Evolutionary conservation across 2,888 invertebrate genomes (phyloP), one percentile per base, ranked within the genome.

Genomic region (Hyposoter didymator): DNA sequence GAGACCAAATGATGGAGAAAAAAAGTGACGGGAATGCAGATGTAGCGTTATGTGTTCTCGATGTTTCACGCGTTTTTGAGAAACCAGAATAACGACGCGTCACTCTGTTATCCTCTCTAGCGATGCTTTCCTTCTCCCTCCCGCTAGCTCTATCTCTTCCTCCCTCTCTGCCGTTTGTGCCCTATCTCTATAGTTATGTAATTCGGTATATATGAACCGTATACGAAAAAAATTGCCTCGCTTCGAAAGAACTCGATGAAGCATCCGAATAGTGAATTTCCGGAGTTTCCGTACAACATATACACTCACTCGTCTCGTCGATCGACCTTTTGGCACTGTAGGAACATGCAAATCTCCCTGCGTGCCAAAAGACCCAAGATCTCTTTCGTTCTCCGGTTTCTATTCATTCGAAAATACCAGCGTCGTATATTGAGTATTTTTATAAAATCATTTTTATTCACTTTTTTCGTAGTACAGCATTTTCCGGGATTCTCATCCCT

Each of bases 231-330:
- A 78, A 70, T 73, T 52, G 67, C 47, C 74, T 7, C 28, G 45
- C 52, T 67, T 49, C 62, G 32, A 28, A 19, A 35, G 17, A 19
- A 78, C 45, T 49, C 75, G 67, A 43, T 67, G 70, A 72, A 70
- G 75, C 82, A 67, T 78, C 45, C 52, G 67, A 55, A 84, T 64
- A 78, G 69, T 39, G 82, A 75, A 82, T 85, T 82, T 82, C 75
- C 75, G 70, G 75, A 32, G 28, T 64, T 74, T 62, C 74, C 52
- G 43, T 64, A 69, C 66, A 35, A 62, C 22, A 62, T 28, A 35
- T 8, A 22, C 62, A 67, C 59, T 59, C 28, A 43, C 22, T 49
- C 32, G 47, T 79, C 79, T 79, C 79, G 78, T 72, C 70, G 78
- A 85, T 82, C 59, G 75, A 72, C 47, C 47, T 64, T 82, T 82